phyloP scores from a whole-genome alignment of 1,140 invertebrate species.

The Drosophila simulans region DNA sequence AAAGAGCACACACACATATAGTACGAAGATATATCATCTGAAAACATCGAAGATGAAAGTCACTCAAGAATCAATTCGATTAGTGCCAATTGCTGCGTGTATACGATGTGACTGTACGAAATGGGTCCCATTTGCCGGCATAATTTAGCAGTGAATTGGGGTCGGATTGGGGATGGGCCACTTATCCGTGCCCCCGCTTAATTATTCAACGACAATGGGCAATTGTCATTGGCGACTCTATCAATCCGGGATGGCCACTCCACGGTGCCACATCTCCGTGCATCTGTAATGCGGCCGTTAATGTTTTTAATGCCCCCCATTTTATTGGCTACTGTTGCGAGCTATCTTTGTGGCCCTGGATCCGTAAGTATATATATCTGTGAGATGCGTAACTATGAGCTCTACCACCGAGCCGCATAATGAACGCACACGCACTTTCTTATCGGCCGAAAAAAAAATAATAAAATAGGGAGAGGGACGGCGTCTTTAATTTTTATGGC shows the following conservation, averaged over 20 bases:
- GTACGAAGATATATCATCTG: not conserved
- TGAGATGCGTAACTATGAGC: slow-evolving; percentile 52
- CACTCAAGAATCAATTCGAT: slow-evolving; percentile 47
- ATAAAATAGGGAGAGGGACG: slow-evolving; percentile 7
- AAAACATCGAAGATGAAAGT: slow-evolving; percentile 8
- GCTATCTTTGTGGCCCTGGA: slow-evolving; percentile 7
- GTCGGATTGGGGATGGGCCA: slow-evolving; percentile 10
- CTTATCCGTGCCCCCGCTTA: slow-evolving; percentile 51
- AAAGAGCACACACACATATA: not conserved
- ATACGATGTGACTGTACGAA: slow-evolving; percentile 28
- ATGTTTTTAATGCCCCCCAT: slow-evolving; percentile 73
- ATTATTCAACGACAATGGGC: slow-evolving; percentile 67
- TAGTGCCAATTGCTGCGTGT: slow-evolving; percentile 31
- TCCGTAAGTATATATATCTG: slow-evolving; percentile 35
- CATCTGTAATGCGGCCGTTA: slow-evolving; percentile 74
- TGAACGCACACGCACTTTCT: slow-evolving; percentile 67
- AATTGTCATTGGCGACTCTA: slow-evolving; percentile 53
- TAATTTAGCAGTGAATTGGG: slow-evolving; percentile 58
- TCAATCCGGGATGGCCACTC: slow-evolving; percentile 44
- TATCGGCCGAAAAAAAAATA: slow-evolving; percentile 36
- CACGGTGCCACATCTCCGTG: slow-evolving; percentile 30
- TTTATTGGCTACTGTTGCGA: slow-evolving; percentile 66
- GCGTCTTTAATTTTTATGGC: slow-evolving; percentile 79
- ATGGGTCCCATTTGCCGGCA: slow-evolving; percentile 35
- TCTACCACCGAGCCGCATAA: slow-evolving; percentile 41